Percentiles rank a stretch among this genome's conserved stretches.
Conservation (phyloP, 2,888 invertebrate species). For the Ditylenchus weischeri region DNA sequence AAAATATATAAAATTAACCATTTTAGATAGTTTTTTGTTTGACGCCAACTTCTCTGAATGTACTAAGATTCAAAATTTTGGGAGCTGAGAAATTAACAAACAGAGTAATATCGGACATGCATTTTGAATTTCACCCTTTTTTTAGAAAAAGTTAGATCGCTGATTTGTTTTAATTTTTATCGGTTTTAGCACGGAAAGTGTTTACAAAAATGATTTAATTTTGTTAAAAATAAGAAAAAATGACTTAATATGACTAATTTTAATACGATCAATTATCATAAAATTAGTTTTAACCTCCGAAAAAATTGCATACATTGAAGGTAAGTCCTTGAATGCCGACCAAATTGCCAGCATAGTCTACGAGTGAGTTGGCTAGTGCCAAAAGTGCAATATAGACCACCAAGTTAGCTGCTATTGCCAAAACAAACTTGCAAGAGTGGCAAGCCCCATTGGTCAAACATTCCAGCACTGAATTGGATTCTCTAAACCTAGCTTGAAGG, state of each 20-base stretch:
- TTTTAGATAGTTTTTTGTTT: too few species aligned
- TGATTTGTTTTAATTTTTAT: too few species aligned
- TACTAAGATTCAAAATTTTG: too few species aligned
- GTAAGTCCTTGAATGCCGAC: constrained; percentile 67
- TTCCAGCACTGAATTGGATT: constrained; percentile 65
- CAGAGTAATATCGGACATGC: too few species aligned
- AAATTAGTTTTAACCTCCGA: not conserved
- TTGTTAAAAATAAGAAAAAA: too few species aligned
- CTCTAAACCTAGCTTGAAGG: not conserved
- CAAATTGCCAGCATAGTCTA: constrained; percentile 76
- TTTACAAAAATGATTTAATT: too few species aligned
- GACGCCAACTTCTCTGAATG: too few species aligned
- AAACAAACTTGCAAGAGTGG: constrained; percentile 74
- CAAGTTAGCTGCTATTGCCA: constrained; percentile 83
- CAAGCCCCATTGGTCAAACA: constrained; percentile 87
- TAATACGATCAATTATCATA: not conserved
- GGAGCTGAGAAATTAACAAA: not conserved
- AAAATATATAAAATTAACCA: too few species aligned
- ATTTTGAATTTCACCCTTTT: too few species aligned
- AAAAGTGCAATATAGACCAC: constrained; percentile 84
- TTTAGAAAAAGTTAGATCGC: too few species aligned
- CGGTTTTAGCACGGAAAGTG: too few species aligned
- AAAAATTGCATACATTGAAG: constrained; percentile 61
- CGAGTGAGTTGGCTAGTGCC: constrained; percentile 75
- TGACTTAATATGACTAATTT: too few species aligned